These are phyloP conservation scores for Piprites chloris DNA, from an alignment of 2,113 vertebrate species.

Conservation along the genomic window DNA sequence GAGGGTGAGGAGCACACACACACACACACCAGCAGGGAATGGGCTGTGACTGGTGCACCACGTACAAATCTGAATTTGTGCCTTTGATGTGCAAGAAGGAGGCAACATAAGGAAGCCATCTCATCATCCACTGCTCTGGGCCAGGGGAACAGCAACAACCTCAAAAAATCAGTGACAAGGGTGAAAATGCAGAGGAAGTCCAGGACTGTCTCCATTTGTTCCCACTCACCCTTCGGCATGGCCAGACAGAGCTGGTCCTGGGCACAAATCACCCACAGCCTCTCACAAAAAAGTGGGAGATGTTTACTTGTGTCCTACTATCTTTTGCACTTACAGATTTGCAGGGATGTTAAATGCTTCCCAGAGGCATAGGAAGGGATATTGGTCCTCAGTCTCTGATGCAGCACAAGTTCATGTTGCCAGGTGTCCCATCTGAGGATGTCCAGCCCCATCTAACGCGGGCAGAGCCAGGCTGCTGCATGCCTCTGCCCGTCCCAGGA, in stretches of 20 bases:
- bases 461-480: not conserved
- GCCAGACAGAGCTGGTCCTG: not conserved
- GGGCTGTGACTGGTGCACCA: not conserved
- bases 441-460: not conserved
- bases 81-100: not conserved
- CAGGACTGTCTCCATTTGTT: not conserved
- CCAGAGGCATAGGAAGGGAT: not conserved
- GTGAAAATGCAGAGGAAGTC: not conserved
- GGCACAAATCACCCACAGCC: not conserved
- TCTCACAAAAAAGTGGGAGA: not conserved
- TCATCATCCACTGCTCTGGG: not conserved
- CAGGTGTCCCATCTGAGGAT: not conserved
- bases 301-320: accelerated
- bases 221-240: accelerated
- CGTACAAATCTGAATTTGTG: accelerated
- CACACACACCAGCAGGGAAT: not conserved
- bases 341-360: not conserved
- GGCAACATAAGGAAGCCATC: not conserved
- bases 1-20: not conserved
- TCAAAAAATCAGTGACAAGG: not conserved
- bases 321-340: not conserved
- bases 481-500: not conserved
- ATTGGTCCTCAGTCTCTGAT: not conserved
- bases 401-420: not conserved
- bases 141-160: not conserved